These are phyloP conservation scores for Falco novaeseelandiae DNA, from an alignment of 2,797 vertebrate species.

Conservation along the genomic window DNA sequence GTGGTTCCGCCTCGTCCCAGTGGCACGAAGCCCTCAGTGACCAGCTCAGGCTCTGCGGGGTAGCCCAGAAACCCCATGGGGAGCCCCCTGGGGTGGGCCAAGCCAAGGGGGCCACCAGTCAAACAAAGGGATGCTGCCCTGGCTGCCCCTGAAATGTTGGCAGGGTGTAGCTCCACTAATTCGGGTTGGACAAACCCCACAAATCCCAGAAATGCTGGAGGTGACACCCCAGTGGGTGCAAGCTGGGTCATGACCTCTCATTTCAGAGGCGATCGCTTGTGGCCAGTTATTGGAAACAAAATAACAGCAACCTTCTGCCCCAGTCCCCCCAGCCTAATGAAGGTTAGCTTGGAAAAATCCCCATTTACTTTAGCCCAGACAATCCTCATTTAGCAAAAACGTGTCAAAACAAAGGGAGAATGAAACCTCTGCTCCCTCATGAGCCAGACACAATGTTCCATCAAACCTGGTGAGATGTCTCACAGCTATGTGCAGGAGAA, in stretches of 20 bases:
- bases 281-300: not conserved
- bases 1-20: not conserved
- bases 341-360: not conserved
- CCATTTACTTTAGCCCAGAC: not conserved
- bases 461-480: not conserved
- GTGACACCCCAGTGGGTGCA: fast-evolving
- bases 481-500: not conserved
- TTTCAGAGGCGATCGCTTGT: not conserved
- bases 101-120: not conserved
- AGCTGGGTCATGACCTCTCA: not conserved
- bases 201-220: fast-evolving
- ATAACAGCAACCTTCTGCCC: not conserved
- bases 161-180: not conserved
- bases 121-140: fast-evolving
- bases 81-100: not conserved
- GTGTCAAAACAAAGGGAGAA: not conserved
- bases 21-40: not conserved
- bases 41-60: fast-evolving
- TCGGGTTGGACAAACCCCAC: not conserved
- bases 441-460: not conserved
- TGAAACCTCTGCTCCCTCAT: not conserved
- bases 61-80: not conserved
- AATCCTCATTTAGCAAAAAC: not conserved
- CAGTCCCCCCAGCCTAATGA: not conserved
- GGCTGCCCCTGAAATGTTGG: not conserved